These are phyloP conservation scores for Apocrypta bakeri DNA, from an alignment of 1,140 invertebrate species.

Conservation along the genomic window DNA sequence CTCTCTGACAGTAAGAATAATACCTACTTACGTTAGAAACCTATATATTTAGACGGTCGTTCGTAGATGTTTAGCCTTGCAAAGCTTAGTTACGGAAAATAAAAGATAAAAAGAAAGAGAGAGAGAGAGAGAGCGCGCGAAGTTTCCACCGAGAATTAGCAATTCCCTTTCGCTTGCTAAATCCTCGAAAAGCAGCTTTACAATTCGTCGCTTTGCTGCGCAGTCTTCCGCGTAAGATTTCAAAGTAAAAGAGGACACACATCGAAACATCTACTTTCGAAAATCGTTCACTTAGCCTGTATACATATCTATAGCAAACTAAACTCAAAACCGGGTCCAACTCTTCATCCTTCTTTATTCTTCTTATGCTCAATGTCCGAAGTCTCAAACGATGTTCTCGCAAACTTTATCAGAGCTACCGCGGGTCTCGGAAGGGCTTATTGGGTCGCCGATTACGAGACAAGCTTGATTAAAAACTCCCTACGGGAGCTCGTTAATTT, in stretches of 20 bases:
- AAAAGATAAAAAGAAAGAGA: not conserved
- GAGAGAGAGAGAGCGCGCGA: no score
- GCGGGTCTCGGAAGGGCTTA: no score
- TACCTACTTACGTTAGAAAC: no score
- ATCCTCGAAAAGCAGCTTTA: not conserved
- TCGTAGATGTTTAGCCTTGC: not conserved
- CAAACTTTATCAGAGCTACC: no score
- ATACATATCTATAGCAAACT: not conserved
- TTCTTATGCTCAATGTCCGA: not conserved
- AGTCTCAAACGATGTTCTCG: not conserved
- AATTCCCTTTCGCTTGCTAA: not conserved
- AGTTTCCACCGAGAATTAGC: not conserved
- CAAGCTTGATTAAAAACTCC: not conserved
- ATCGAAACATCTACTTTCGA: not conserved
- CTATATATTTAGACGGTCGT: not conserved
- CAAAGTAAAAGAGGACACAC: no score
- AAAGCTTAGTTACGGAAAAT: not conserved
- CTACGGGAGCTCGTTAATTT: no score
- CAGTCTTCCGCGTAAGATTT: no score
- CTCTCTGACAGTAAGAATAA: no score
- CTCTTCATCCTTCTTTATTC: not conserved
- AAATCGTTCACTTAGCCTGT: not conserved
- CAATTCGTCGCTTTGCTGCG: no score
- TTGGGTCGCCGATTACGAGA: no score
- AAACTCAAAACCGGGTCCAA: not conserved